Evolutionary conservation across 2,113 vertebrate genomes (phyloP), one percentile per base, ranked within the genome.

Genomic region (Pelecanus crispus): DNA sequence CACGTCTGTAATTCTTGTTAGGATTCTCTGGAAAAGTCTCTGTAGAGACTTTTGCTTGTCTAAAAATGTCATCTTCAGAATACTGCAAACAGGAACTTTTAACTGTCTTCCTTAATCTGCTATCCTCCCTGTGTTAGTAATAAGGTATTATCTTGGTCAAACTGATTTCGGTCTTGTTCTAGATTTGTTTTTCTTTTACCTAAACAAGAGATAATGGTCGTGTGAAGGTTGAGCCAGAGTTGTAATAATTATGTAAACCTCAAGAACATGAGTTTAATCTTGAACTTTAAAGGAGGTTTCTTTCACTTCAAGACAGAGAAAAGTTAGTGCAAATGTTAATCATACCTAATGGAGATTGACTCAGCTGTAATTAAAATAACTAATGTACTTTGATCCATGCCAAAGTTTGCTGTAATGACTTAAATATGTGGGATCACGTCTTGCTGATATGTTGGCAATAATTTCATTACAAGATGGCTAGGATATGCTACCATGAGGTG

Each of bases 341-440:
- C 88, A 50, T 87, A 91, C 78, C 74, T 97, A 94, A 81, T 7
- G 4, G 81, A 85, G 86, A 88, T 94, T 91, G 94, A 95, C 86
- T 95, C 83, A 91, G 62, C 58, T 91, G 84, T 95, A 97, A 95
- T 95, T 94, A 97, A 94, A 96, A 75, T 95, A 97, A 94, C 77
- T 94, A 94, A 95, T 85, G 94, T 72, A 31, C 36, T 87, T 95
- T 77, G 20, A 94, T 62, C 38, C 80, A 63, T 82, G 92, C 94
- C 96, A 97, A 77, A 79, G 49, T 87, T 91, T 3, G 8, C 45
- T 1, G n/a, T 94, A 94, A 95, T 58, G 49, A n/a, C 84, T 94
- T 92, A 96, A 97, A 89, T 95, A 96, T 95, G 94, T 85, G 70
- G 86, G 62, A 75, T 95, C 70, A 38, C 38, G 66, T 84, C 77